Evolutionary conservation across 2,797 vertebrate species (phyloP).

Genomic region (Schizopygopsis malacanthus): DNA sequence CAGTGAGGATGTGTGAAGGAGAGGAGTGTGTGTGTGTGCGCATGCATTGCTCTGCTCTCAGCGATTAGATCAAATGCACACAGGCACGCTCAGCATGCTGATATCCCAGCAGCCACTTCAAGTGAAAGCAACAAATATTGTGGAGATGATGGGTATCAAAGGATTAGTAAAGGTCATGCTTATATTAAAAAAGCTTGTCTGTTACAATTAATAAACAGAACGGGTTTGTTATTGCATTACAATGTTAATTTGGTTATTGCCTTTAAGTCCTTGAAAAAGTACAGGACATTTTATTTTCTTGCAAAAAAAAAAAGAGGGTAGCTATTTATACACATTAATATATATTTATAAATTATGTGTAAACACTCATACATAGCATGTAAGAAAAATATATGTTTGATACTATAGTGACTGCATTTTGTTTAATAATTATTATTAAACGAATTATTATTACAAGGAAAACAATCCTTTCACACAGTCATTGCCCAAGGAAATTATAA

Average conservation of each 20-base stretch:
- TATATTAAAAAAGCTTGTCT: slow-evolving; percentile 4
- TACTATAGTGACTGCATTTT: neutral
- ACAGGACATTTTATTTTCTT: neutral
- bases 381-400: neutral
- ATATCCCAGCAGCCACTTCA: slow-evolving; percentile 31
- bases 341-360: neutral
- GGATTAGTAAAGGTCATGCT: slow-evolving; percentile 14
- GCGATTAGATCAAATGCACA: slow-evolving; percentile 28
- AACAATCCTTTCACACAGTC: neutral
- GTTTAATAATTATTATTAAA: neutral
- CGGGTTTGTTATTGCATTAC: slow-evolving; percentile 6
- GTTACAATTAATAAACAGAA: slow-evolving; percentile 3
- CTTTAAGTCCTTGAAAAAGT: neutral
- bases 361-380: neutral
- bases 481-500: neutral
- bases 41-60: neutral
- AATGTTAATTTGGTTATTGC: neutral
- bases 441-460: neutral
- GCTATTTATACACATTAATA: neutral
- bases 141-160: slow-evolving; percentile 28
- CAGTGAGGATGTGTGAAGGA: slow-evolving; percentile 15
- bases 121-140: slow-evolving; percentile 31
- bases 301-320: neutral
- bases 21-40: neutral
- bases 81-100: slow-evolving; percentile 21